Conservation (phyloP, 2,888 invertebrate genomes). For the Xestia rhomboidea region DNA sequence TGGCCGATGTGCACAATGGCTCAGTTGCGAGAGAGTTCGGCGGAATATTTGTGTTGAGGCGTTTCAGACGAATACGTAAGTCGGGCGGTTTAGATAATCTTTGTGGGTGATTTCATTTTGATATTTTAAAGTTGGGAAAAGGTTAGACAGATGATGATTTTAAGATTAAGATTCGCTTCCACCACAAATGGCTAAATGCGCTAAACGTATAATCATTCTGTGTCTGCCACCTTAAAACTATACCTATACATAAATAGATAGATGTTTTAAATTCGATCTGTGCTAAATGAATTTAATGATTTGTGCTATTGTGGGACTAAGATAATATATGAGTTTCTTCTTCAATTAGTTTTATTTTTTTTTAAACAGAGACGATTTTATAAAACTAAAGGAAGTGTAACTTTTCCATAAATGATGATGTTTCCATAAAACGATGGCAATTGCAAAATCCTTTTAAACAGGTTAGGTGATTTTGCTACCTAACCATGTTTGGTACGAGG, state of each 20-base stretch:
- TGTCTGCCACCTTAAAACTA: background rate
- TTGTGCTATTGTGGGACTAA: background rate
- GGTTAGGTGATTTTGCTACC: background rate
- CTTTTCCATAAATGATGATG: background rate
- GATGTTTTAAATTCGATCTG: background rate
- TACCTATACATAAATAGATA: background rate
- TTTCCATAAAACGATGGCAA: background rate
- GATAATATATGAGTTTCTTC: too few relatives aligned
- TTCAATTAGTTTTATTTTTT: too few relatives aligned
- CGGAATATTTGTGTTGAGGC: slow-evolving; percentile 37
- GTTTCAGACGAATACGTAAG: slow-evolving; percentile 31
- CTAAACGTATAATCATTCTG: background rate
- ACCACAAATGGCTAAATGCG: background rate
- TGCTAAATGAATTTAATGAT: background rate
- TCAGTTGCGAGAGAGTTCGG: slow-evolving; percentile 57
- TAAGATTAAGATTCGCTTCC: too few relatives aligned
- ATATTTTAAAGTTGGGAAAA: background rate
- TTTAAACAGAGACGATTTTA: too few relatives aligned
- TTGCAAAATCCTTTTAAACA: background rate
- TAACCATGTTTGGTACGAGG: background rate
- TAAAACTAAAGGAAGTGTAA: too few relatives aligned
- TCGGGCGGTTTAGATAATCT: background rate
- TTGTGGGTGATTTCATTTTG: background rate
- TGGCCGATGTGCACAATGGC: slow-evolving; percentile 50
- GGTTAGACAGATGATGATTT: background rate